Base-by-base conservation (phyloP, 92 coral and sea anemone species). In the Zoanthus gigantus region DNA sequence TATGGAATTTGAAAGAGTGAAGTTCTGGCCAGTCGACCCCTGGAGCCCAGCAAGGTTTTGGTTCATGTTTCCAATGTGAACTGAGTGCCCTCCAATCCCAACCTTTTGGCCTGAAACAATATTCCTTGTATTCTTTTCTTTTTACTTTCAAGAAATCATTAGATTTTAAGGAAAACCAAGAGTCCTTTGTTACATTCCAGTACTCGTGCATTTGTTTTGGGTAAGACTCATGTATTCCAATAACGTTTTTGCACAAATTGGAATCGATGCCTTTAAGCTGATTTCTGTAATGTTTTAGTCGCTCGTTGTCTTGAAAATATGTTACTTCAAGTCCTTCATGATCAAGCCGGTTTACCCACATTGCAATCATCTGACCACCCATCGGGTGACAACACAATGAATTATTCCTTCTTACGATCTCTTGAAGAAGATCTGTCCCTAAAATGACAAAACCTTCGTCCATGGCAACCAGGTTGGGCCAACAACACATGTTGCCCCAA, bases 341-440 rank as follows among this genome's bases (percentile, higher is more conserved):
- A 60, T 81, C 91, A 10, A 90, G 82, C 23, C 78, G 16, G 52
- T 90, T 87, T 42, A 90, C 53, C 90, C 82, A 90, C 93, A 90
- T 87, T 5, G 88, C 93, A 42, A 90, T 87, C 93, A 90, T 90
- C 65, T 90, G 93, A 1, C 84, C 93, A 17, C 90, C 93, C 46
- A 90, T 48, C 13, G 93, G 93, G 72, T 44, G 68, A 42, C 93
- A 90, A 68, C 83, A 87, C 34, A 90, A 72, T 0, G 91, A 58
- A 30, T 90, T 82, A 67, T 90, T 90, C 3, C 93, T 72, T 30
- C 78, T 72, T 0, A 90, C 72, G 56, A 90, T 42, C 50, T 90
- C 93, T 15, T 68, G 71, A 3, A 69, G 84, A 61, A 90, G 88
- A 74, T 90, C 93, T 1, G 74, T 58, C 5, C 82, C 76, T 2